Evolutionary conservation across 2,113 vertebrate genomes (phyloP), one percentile per base, ranked within the genome.

Genomic region (Zosterops borbonicus): DNA sequence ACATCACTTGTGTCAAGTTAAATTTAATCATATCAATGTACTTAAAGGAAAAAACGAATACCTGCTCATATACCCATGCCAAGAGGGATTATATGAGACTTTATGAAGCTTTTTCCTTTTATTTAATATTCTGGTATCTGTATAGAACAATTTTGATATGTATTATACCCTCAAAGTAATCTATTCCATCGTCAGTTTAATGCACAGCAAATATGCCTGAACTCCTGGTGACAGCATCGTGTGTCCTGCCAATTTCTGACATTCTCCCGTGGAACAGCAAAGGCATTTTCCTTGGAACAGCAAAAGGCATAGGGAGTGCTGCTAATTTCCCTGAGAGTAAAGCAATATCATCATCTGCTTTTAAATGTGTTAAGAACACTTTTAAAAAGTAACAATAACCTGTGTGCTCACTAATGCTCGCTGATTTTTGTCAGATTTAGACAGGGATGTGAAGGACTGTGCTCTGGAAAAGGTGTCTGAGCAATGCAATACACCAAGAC

Each of bases 51-150:
- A 89, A 90, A 89, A 80, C 0, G 35, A 93, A 91, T 87, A 87
- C 21, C 71, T 95, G 71, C 71, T 95, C 86, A 79, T 31, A 87
- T 35, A 50, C 13, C 50, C 87, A 50, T 69, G 81, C 64, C 95
- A 96, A 92, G 73, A 94, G 68, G 91, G 74, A 93, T 90, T 96
- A 60, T 59, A 70, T 19, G 35, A 85, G 78, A 59, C 31, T 95
- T 93, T 64, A 95, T 81, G 53, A 94, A 96, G 86, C 42, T 39
- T 93, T 92, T 87, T 41, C 58, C 47, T 90, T 95, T 81, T 82
- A 93, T 83, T 95, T 94, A 93, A 95, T 90, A 96, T 89, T 95
- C 94, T 67, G 68, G n/a, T 92, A 92, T 60, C 90, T 90, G 62
- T 82, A 90, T 79, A 78, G 84, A 94, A 92, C 64, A 83, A 93